phyloP scores from a whole-genome alignment of 2,797 vertebrate genomes.

The Eleutherodactylus coqui region DNA sequence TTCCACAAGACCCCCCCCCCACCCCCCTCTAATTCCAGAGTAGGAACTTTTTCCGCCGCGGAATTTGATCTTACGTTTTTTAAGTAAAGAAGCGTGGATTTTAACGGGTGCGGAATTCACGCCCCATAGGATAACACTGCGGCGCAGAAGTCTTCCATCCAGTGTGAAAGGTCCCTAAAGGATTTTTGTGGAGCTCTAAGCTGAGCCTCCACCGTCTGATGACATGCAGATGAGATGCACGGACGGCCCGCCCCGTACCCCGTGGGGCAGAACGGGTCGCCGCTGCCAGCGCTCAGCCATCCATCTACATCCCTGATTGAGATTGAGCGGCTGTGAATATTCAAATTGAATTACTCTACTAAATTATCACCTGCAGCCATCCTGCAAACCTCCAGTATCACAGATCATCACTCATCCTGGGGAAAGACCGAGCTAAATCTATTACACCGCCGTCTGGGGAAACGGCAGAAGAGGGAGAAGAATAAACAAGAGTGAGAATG shows the following conservation, averaged over 20 bases:
- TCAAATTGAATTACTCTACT: constrained; percentile 20
- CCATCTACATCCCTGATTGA: constrained; percentile 43
- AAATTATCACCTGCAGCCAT: background rate
- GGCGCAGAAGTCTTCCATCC: too few relatives aligned
- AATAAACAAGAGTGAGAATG: background rate
- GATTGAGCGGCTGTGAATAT: constrained; percentile 48
- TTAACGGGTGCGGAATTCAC: too few relatives aligned
- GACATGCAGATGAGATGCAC: constrained; percentile 33
- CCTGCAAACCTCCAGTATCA: background rate
- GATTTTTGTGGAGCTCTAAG: background rate
- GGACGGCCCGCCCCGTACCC: constrained; percentile 19
- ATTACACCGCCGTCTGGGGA: background rate
- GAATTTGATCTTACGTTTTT: too few relatives aligned
- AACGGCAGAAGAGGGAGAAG: background rate
- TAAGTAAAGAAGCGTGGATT: too few relatives aligned
- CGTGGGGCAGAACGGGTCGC: constrained; percentile 28
- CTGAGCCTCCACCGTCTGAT: background rate
- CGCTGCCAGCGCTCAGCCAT: background rate
- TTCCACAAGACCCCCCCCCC: too few relatives aligned
- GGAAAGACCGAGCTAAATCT: background rate
- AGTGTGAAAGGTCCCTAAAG: too few relatives aligned
- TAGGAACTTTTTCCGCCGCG: too few relatives aligned
- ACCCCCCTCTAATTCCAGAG: too few relatives aligned
- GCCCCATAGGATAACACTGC: too few relatives aligned
- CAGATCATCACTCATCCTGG: background rate